Evolutionary conservation across 2,113 vertebrate species (phyloP).

Genomic region (Ammodytes marinus): DNA sequence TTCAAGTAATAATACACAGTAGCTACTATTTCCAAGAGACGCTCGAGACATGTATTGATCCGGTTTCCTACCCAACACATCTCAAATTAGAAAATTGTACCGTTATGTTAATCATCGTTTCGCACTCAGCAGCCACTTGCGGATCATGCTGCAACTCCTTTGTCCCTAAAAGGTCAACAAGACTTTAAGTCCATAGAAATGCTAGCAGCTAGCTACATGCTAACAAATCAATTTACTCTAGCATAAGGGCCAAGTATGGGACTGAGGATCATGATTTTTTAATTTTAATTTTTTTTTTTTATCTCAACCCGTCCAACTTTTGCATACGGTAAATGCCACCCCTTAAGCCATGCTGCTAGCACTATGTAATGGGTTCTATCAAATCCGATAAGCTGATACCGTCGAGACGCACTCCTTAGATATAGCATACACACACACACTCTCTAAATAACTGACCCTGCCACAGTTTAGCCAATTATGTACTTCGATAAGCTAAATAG

Average conservation of each 20-base stretch:
- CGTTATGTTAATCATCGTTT: not conserved
- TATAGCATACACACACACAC: conserved; percentile 18
- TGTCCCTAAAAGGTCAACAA: not conserved
- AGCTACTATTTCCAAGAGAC: not conserved
- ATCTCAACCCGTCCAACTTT: too few relatives aligned
- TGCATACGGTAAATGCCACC: too few relatives aligned
- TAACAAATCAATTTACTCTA: not conserved
- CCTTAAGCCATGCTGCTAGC: not conserved
- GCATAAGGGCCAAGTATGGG: not conserved
- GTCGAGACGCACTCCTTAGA: conserved; percentile 23
- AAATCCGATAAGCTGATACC: conserved; percentile 22
- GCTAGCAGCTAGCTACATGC: not conserved
- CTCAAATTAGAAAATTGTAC: not conserved
- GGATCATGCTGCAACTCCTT: not conserved
- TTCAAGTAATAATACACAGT: not conserved
- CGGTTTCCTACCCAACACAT: not conserved
- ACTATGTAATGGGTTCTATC: conserved; percentile 1
- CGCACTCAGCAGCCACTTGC: not conserved
- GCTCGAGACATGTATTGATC: not conserved
- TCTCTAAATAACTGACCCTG: conserved; percentile 27
- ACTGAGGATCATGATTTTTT: too few relatives aligned
- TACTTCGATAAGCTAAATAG: conserved; percentile 63
- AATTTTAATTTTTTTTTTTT: too few relatives aligned
- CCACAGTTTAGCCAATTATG: conserved; percentile 68
- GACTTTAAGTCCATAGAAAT: not conserved